phyloP scores from a whole-genome alignment of 2,797 vertebrate genomes.

The Lagocephalus sceleratus region DNA sequence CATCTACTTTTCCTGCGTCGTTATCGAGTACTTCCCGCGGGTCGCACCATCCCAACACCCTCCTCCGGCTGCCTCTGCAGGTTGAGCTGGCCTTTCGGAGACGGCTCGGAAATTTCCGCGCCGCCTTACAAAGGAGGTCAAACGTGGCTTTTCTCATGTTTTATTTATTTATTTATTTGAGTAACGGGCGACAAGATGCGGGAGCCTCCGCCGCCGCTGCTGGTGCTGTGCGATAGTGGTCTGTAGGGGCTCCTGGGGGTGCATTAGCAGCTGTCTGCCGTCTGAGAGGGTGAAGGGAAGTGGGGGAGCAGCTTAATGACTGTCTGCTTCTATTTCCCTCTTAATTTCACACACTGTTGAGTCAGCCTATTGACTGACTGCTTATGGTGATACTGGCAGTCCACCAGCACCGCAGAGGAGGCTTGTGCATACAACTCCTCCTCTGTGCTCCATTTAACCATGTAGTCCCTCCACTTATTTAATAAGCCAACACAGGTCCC shows the following conservation, averaged over 20 bases:
- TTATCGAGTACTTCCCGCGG: constrained; percentile 14
- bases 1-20: background rate
- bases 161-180: constrained; percentile 13
- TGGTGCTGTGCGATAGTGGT: constrained; percentile 60
- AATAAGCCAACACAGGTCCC: constrained; percentile 48
- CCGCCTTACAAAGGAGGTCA: constrained; percentile 44
- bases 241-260: constrained; percentile 44
- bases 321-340: constrained; percentile 78
- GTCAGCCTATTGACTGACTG: constrained; percentile 74
- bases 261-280: constrained; percentile 67
- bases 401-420: constrained; percentile 62
- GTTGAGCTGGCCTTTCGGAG: constrained; percentile 25
- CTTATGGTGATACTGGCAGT: constrained; percentile 67
- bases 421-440: constrained; percentile 59
- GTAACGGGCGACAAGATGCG: constrained; percentile 39
- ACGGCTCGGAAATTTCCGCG: constrained; percentile 26
- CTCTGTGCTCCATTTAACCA: constrained; percentile 62
- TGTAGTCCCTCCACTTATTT: constrained; percentile 61
- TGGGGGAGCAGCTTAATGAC: constrained; percentile 71
- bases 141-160: constrained; percentile 16
- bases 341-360: constrained; percentile 81
- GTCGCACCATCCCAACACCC: constrained; percentile 26
- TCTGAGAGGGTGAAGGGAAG: constrained; percentile 64
- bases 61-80: constrained; percentile 25
- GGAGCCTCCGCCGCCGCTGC: constrained; percentile 40